Percentiles rank a stretch among this genome's conserved stretches.
These are phyloP conservation scores for Iphiclides podalirius DNA, from an alignment of 2,888 invertebrate species.

Conservation along the genomic window DNA sequence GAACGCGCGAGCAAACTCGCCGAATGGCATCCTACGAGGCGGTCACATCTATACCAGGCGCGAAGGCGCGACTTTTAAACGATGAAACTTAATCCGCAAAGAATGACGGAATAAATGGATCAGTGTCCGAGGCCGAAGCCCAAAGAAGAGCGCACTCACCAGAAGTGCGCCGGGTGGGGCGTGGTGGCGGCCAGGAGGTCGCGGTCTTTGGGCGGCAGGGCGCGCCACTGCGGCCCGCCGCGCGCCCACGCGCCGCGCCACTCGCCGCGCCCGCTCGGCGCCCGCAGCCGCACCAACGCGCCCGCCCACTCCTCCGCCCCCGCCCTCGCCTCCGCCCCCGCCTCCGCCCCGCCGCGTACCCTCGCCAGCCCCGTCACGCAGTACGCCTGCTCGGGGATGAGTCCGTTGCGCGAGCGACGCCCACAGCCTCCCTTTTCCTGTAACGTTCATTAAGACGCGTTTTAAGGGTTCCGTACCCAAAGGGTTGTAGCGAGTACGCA, in stretches of 20 bases:
- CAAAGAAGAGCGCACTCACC: slow-evolving; percentile 31
- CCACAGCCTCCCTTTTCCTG: slow-evolving; percentile 22
- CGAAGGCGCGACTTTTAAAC: too few relatives aligned
- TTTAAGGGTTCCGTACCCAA: too few relatives aligned
- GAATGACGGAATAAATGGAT: too few relatives aligned
- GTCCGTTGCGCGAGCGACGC: slow-evolving; percentile 78
- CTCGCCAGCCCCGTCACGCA: slow-evolving; percentile 86
- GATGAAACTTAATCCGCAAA: too few relatives aligned
- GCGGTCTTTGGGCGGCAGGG: slow-evolving; percentile 81
- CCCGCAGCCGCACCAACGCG: slow-evolving; percentile 82
- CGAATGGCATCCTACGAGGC: slow-evolving; percentile 83
- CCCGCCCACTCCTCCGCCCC: slow-evolving; percentile 62
- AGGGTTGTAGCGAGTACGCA: too few relatives aligned
- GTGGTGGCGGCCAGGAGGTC: slow-evolving; percentile 80
- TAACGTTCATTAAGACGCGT: too few relatives aligned
- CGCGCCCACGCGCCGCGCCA: slow-evolving; percentile 88
- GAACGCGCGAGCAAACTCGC: slow-evolving; percentile 84
- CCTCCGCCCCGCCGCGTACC: slow-evolving; percentile 68
- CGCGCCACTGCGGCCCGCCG: slow-evolving; percentile 84
- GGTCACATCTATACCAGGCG: too few relatives aligned
- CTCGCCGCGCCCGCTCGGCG: slow-evolving; percentile 85
- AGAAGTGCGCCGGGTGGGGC: slow-evolving; percentile 38
- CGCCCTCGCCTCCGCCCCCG: slow-evolving; percentile 62
- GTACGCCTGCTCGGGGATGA: slow-evolving; percentile 85
- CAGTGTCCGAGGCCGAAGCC: neutral